Evolutionary conservation across 2,888 invertebrate species (phyloP), one percentile per base, ranked within the genome.

Genomic region (Chrysolina americana): DNA sequence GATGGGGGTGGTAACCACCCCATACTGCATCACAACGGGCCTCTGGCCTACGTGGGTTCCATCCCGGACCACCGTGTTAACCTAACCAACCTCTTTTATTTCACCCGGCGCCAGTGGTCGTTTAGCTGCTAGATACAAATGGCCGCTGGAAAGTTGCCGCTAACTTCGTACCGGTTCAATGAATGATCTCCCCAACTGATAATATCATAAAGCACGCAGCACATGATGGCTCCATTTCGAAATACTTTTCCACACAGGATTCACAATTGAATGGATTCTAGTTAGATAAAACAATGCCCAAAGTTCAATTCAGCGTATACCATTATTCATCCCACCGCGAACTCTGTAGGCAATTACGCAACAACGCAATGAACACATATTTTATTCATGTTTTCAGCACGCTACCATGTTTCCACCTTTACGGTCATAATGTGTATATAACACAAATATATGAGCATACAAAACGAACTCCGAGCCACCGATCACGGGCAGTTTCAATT

Each of bases 341-440:
- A 53, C 53, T 21, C 17, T 53, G 53, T 21, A 53, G 19, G 19
- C 53, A 53, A 53, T 53, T 53, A 53, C 11, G 53, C 36, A 13
- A 19, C 53, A 53, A 17, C 9, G 53, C 53, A 19, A 17, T 19
- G 53, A 21, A 53, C 53, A 53, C 23, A 53, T 53, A 19, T 53
- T 53, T 53, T 53, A 53, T 53, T 53, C 53, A 53, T 53, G 53
- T 44, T 44, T 44, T 2, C 15, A 44, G 44, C 19, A 11, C 3
- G 53, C 53, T 53, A 21, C 53, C 21, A 21, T 19, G 10, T 53
- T 53, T 21, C 53, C 21, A 21, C 53, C 53, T 53, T 53, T 21
- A 13, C 10, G 53, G 21, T 13, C 23, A 5, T 53, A 53, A 53
- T 53, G 19, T 53, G 53, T 53, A 21, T 15, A 15, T 13, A 15